Conservation (phyloP, 2,888 invertebrate genomes). For the Perizoma flavofasciatum region DNA sequence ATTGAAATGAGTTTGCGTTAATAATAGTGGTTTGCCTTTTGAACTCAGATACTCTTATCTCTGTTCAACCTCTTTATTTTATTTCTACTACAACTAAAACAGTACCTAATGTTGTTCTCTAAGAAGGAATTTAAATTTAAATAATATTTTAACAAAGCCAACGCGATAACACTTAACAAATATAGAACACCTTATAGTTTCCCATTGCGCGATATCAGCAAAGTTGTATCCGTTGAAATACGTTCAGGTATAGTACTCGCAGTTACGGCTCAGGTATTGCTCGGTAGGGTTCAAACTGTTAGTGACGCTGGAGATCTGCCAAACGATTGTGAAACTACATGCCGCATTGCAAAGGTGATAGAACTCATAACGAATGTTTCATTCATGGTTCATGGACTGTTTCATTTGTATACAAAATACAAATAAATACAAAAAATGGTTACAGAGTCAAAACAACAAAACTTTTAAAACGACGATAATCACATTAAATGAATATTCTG, state of each 20-base stretch:
- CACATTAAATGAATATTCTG: neutral
- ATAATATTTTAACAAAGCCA: too few species aligned
- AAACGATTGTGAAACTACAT: conserved; percentile 15
- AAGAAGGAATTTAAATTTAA: too few species aligned
- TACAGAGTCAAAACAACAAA: too few species aligned
- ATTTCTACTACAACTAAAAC: too few species aligned
- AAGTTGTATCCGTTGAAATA: conserved; percentile 15
- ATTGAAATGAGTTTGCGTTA: too few species aligned
- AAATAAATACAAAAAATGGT: neutral
- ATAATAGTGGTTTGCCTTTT: too few species aligned
- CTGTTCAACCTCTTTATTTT: too few species aligned
- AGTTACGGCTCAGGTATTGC: conserved; percentile 8
- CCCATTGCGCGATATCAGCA: conserved; percentile 8
- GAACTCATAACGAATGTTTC: conserved; percentile 17
- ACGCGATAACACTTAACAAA: too few species aligned
- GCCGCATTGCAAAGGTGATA: conserved; percentile 13
- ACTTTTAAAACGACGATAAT: neutral
- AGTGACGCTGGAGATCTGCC: conserved; percentile 22
- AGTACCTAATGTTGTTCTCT: too few species aligned
- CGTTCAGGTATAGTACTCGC: neutral
- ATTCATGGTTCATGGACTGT: conserved; percentile 14
- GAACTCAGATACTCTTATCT: too few species aligned
- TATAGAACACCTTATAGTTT: neutral
- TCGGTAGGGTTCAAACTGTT: conserved; percentile 21
- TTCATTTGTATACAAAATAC: neutral